Base-by-base conservation (phyloP, 2,113 vertebrate species). In the Nansenia antarctica region DNA sequence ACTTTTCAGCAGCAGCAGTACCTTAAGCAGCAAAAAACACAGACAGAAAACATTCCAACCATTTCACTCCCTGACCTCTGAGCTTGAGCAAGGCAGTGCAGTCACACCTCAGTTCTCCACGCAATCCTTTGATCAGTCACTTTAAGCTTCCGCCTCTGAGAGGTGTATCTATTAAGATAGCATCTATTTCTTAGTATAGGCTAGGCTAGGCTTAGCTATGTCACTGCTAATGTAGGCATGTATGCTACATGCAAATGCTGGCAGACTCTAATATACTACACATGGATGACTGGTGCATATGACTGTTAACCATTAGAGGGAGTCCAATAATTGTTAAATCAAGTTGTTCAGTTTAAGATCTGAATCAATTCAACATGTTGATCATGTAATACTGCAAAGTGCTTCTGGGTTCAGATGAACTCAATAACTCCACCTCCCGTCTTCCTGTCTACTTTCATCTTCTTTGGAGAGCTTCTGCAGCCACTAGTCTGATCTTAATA, bases 1-100 rank as follows among this genome's bases (percentile, higher is more conserved):
- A 84, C 85, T 84, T 73, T 69, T 79, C 81, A 73, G 85, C n/a
- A 35, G n/a, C 20, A 60, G 31, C 81, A 69, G 65, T 80, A 82
- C 78, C 81, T 84, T 82, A 69, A 57, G 59, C 78, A 76, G 74
- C 20, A n/a, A 15, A 80, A 84, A 85, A 82, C 67, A 83, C 79
- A 85, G 79, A 82, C 79, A 73, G 74, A 86, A 82, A 85, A 85
- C 84, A 87, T 85, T 86, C 82, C 80, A 81, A 73, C 82, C 81
- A 76, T 78, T 81, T 83, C 74, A 82, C 77, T 79, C 74, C 32
- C 74, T 39, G 80, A 78, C 78, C 61, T 76, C 61, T 32, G 63
- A n/a, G 37, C 22, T 35, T 69, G 30, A 69, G 52, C 29, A 3
- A 39, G 42, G 20, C n/a, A 59, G 77, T 15, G 72, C 73, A 37